Percentiles rank a stretch among this genome's conserved stretches.
phyloP scores from a whole-genome alignment of 2,888 invertebrate species.

The Dendrolimus pini region DNA sequence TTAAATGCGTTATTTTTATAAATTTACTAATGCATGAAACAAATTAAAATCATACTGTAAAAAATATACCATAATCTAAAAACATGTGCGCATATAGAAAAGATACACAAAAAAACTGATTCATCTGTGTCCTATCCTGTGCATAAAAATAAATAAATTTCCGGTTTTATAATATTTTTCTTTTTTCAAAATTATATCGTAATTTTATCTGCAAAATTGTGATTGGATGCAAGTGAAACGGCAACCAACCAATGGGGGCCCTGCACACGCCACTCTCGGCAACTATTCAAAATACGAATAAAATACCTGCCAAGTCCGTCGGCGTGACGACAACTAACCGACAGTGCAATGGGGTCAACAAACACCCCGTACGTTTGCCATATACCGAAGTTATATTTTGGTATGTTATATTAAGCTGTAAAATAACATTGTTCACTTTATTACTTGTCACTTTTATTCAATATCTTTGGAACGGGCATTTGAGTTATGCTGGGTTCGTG shows the following conservation, averaged over 20 bases:
- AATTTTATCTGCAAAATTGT: not conserved
- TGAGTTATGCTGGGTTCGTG: conserved; percentile 5
- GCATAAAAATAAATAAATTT: too few relatives aligned
- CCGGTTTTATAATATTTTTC: too few relatives aligned
- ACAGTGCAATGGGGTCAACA: conserved; percentile 58
- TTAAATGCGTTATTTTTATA: too few relatives aligned
- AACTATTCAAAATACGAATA: conserved; percentile 71
- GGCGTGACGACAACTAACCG: conserved; percentile 73
- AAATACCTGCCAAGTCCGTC: conserved; percentile 74
- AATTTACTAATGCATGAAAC: too few relatives aligned
- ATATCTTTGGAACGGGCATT: conserved; percentile 26
- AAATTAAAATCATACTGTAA: too few relatives aligned
- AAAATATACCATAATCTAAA: too few relatives aligned
- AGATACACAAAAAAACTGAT: too few relatives aligned
- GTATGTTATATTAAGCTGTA: conserved; percentile 70
- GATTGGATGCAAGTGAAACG: conserved; percentile 10
- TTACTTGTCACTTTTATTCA: conserved; percentile 51
- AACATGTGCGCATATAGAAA: too few relatives aligned
- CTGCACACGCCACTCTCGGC: conserved; percentile 20
- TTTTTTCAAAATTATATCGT: too few relatives aligned
- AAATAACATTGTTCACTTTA: conserved; percentile 72
- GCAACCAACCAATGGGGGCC: conserved; percentile 35
- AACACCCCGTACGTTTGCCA: conserved; percentile 64
- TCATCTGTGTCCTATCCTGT: too few relatives aligned
- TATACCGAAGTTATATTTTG: conserved; percentile 70